Base-by-base conservation (phyloP, 2,113 vertebrate genomes). In the Hemibagrus wyckioides region DNA sequence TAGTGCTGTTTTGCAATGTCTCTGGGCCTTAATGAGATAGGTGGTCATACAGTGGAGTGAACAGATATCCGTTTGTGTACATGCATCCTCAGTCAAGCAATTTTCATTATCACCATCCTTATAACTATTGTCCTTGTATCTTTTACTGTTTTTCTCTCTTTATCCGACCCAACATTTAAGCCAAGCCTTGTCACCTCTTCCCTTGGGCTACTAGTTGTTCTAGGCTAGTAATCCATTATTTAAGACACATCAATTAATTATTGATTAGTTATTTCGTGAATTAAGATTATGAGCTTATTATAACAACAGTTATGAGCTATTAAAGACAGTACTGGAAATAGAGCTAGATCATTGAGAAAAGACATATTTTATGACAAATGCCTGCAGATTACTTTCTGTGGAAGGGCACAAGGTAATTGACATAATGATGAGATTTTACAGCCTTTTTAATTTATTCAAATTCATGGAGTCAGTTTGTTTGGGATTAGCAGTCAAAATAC, bases 341-440 rank as follows among this genome's bases (percentile, higher is more conserved):
- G 89, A 82, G 85, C 86, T 92, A 89, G 89, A 92, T 93, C 93
- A 92, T 92, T 93, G 85, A 91, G 92, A 92, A 92, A 79, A 11
- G 30, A 33, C 15, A 11, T n/a, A 13, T 13, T 65, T n/a, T 65
- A 67, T 30, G 13, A 33, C n/a, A 65, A 11, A 69, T 69, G 67
- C 7, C 19, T 73, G 9, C 9, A 73, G 36, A 44, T 10, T 19
- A 9, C 41, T 73, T 44, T 41, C 39, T 25, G 3, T 36, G 2
- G 30, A 19, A 36, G 21, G 36, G 8, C 8, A 73, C 5, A 25
- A 11, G 36, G 69, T 44, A 71, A 41, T 23, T 39, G 36, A 71
- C 39, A 41, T 25, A 25, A 73, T 25, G 39, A 41, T 4, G 36
- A 25, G 21, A 41, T 73, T 73, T 25, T 23, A 11, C 36, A 73